Evolutionary conservation across 92 coral and sea anemone genomes (phyloP).

Genomic region (Galaxea fascicularis): DNA sequence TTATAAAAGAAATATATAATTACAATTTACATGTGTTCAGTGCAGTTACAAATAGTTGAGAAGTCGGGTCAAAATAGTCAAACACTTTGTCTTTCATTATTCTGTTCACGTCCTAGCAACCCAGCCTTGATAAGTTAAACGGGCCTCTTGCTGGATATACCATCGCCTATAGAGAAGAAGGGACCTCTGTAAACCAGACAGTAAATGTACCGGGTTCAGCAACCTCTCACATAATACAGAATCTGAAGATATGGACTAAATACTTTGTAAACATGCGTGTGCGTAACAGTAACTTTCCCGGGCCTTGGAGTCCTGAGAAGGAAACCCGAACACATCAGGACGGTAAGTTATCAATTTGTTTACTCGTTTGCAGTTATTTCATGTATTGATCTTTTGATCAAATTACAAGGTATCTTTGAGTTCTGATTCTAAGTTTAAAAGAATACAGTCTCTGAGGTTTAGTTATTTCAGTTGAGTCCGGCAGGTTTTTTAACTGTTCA

Average conservation of each 20-base stretch:
- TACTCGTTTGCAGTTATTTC: not conserved
- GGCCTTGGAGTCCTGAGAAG: slow-evolving; percentile 13
- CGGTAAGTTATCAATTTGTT: not conserved
- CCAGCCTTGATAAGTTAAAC: not conserved
- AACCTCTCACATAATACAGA: not conserved
- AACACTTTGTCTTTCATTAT: too few relatives aligned
- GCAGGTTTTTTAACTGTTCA: too few relatives aligned
- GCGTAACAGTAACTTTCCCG: slow-evolving; percentile 21
- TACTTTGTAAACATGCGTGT: not conserved
- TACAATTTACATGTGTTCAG: too few relatives aligned
- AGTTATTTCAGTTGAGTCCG: too few relatives aligned
- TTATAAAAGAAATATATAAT: too few relatives aligned
- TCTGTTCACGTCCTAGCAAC: not conserved
- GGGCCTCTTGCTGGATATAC: slow-evolving; percentile 18
- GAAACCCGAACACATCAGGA: slow-evolving; percentile 10
- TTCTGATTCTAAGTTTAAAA: too few relatives aligned
- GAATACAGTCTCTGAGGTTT: too few relatives aligned
- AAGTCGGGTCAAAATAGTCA: too few relatives aligned
- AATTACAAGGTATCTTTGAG: too few relatives aligned
- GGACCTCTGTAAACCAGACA: not conserved
- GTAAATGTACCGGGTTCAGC: not conserved
- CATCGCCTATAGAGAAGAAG: not conserved
- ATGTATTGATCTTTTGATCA: too few relatives aligned
- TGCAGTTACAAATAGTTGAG: not conserved
- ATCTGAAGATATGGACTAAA: slow-evolving; percentile 35